Conservation (phyloP, 2,113 vertebrate genomes). For the Tonatia bakeri region DNA sequence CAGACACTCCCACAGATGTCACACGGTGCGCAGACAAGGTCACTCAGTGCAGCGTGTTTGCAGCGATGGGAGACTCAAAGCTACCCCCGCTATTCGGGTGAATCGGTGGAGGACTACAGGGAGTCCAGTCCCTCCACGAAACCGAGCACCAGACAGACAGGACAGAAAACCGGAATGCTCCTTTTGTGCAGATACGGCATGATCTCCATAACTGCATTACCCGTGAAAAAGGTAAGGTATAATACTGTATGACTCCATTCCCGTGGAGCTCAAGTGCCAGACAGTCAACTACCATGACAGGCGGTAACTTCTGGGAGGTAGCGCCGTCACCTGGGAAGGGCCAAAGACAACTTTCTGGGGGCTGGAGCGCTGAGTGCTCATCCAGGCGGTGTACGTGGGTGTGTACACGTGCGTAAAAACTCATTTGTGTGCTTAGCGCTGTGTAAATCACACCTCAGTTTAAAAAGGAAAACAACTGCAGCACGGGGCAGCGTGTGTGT, state of each 20-base stretch:
- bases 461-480: background rate
- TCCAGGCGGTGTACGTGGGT: too few relatives aligned
- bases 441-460: background rate
- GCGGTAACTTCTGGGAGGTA: background rate
- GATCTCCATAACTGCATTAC: background rate
- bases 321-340: background rate
- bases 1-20: background rate
- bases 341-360: background rate
- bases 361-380: background rate
- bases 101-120: background rate
- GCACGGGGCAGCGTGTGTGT: background rate
- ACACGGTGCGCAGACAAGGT: rapidly evolving
- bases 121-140: rapidly evolving
- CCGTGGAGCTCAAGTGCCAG: background rate
- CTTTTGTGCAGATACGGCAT: background rate
- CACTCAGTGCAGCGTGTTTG: background rate
- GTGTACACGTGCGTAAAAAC: background rate
- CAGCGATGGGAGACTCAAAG: background rate
- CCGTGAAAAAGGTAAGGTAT: background rate
- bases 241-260: background rate
- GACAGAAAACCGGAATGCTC: background rate
- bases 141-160: background rate
- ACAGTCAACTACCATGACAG: background rate
- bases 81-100: background rate
- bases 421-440: background rate